Base-by-base conservation (phyloP, 1,140 invertebrate genomes). In the Drosophila serrata region DNA sequence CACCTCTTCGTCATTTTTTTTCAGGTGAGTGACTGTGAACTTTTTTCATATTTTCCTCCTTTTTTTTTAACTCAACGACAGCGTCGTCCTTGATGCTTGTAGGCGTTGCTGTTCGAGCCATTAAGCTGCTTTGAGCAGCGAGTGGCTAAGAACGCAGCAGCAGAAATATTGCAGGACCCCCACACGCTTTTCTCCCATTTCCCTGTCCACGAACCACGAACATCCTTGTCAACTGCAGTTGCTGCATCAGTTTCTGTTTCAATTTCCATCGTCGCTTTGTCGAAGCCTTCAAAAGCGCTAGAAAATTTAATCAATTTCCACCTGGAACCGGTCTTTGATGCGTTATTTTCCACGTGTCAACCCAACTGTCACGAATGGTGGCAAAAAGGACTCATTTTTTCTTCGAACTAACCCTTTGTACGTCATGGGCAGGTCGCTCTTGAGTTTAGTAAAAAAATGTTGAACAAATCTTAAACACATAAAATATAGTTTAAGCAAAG, bases 221-320 rank as follows among this genome's bases (percentile, higher is more conserved):
- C 43, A 29, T 15, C 49, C 33, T 42, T 37, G 62, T 48, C 57
- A 70, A 51, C 37, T 42, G 57, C 57, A 51, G 42, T n/a, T 27
- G 42, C 79, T 62, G 45, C 69, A 37, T 61, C 43, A 45, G 64
- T 64, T 68, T 67, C 48, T 70, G 39, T 70, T 70, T 70, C 63
- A 70, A 70, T 70, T 70, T 70, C 39, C 62, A 37, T 15, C 62
- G 17, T 13, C 19, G 67, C 67, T 68, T 68, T 70, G 67, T 68
- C 62, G n/a, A 51, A 68, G 43, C 48, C 22, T 37, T 57, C 43
- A 59, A 51, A 72, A 68, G 60, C 51, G 62, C 13, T 62, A 33
- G 22, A 70, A 61, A 77, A 76, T 59, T 75, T 88, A 84, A 88
- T 88, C 80, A 84, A 84, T 81, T 84, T 84, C 65, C 45, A 62